Percentiles rank a stretch among this genome's conserved stretches.
These are phyloP conservation scores for Pharmacophagus antenor DNA, from an alignment of 2,888 invertebrate species.

Conservation along the genomic window DNA sequence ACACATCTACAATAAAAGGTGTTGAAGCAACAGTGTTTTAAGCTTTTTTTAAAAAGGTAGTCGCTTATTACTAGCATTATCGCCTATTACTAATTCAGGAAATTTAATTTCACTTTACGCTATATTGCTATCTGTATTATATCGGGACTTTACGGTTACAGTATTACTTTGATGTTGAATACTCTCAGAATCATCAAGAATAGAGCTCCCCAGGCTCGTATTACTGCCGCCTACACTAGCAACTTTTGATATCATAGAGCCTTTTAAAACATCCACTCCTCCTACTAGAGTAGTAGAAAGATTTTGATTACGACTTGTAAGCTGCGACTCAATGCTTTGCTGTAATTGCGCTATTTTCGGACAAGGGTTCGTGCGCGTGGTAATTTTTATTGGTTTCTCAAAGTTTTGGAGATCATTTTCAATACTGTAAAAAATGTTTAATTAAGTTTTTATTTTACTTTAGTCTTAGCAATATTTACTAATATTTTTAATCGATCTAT, in stretches of 20 bases:
- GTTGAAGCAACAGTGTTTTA: background rate
- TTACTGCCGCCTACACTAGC: slow-evolving; percentile 68
- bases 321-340: slow-evolving; percentile 78
- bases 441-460: background rate
- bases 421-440: slow-evolving; percentile 50
- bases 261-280: slow-evolving; percentile 60
- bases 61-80: slow-evolving; percentile 46
- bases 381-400: slow-evolving; percentile 60
- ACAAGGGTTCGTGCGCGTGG: slow-evolving; percentile 71
- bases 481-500: background rate
- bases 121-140: slow-evolving; percentile 54
- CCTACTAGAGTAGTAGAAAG: slow-evolving; percentile 56
- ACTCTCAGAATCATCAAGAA: slow-evolving; percentile 66
- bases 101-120: slow-evolving; percentile 72
- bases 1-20: too few relatives aligned
- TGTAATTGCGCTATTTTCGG: slow-evolving; percentile 80
- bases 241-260: slow-evolving; percentile 41
- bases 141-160: slow-evolving; percentile 54
- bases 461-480: too few relatives aligned
- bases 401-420: slow-evolving; percentile 65
- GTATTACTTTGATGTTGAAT: slow-evolving; percentile 48
- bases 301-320: slow-evolving; percentile 64
- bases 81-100: slow-evolving; percentile 56
- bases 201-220: slow-evolving; percentile 74
- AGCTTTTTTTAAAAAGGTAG: slow-evolving; percentile 47